These are phyloP conservation scores for Callaeas wilsoni DNA, from an alignment of 2,113 vertebrate genomes.

Conservation along the genomic window DNA sequence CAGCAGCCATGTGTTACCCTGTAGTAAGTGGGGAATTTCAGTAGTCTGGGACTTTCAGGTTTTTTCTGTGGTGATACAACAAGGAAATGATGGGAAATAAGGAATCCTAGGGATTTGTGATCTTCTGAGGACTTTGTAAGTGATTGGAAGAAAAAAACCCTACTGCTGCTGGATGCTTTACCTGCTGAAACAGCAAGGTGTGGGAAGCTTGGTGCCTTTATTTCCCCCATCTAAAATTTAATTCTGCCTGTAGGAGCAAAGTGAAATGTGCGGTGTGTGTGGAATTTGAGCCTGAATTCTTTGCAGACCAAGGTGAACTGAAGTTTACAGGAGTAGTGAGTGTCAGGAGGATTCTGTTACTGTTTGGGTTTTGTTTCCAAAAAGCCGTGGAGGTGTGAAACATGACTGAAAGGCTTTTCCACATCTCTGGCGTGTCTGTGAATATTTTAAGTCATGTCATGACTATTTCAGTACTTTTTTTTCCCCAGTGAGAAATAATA, in stretches of 20 bases:
- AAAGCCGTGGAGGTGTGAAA: neutral
- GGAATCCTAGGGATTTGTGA: neutral
- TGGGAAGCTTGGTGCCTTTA: neutral
- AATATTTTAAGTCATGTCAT: neutral
- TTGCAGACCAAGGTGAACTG: neutral
- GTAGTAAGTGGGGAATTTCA: neutral
- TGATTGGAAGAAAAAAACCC: neutral
- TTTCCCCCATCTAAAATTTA: neutral
- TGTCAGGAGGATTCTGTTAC: neutral
- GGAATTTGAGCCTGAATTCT: neutral
- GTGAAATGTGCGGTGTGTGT: accelerated
- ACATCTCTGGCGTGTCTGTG: neutral
- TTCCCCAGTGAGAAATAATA: neutral
- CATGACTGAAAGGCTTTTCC: neutral
- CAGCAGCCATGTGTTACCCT: neutral
- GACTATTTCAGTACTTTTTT: neutral
- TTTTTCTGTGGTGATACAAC: neutral
- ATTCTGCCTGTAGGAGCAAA: neutral
- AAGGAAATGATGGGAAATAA: neutral
- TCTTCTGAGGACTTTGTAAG: neutral
- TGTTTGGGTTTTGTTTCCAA: neutral
- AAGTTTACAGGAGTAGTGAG: neutral
- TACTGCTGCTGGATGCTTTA: neutral
- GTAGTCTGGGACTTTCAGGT: accelerated
- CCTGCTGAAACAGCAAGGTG: neutral